Base-by-base conservation (phyloP, 2,113 vertebrate genomes). In the Butorides virescens region DNA sequence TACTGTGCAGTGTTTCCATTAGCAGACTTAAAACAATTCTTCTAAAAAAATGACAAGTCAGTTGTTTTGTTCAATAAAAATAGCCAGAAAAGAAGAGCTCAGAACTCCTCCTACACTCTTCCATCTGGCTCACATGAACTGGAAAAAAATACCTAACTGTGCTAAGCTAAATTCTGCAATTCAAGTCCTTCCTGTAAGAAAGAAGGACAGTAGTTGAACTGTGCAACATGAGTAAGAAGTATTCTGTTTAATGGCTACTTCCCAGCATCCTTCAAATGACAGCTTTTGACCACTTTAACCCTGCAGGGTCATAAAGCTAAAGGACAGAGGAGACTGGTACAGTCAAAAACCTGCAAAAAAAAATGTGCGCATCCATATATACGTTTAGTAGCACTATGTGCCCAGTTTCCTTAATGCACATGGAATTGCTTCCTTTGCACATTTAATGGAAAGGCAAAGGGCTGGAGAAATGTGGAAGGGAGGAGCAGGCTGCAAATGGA, bases 91-190 rank as follows among this genome's bases (percentile, higher is more conserved):
- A 93, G 44, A 87, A 58, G 20, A 84, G 53, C 62, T 82, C 87
- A 86, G 62, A 92, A 93, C 78, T 96, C 85, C 91, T 96, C 81
- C 94, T 92, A 83, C 88, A 80, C 63, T 90, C 92, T 77, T 94
- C 93, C 95, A 95, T 96, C 90, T 96, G 92, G 95, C 96, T 94
- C 72, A 83, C 55, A 93, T 8, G 6, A 95, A 47, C 78, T 96
- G 95, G 96, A 96, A 97, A 96, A 91, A 97, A 96, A 86, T 90
- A 93, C 78, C 90, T 94, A 96, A 97, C 39, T 62, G 49, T 93
- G 81, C 95, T 95, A 90, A 92, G 93, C 75, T 96, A 49, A 83
- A 96, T 63, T 86, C 85, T 95, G 92, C 95, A 96, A 65, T 88
- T 85, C 74, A 93, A 90, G 85, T 88, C 71, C 63, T 90, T 94